Conservation (phyloP, 1,140 invertebrate genomes). For the Conus betulinus region DNA sequence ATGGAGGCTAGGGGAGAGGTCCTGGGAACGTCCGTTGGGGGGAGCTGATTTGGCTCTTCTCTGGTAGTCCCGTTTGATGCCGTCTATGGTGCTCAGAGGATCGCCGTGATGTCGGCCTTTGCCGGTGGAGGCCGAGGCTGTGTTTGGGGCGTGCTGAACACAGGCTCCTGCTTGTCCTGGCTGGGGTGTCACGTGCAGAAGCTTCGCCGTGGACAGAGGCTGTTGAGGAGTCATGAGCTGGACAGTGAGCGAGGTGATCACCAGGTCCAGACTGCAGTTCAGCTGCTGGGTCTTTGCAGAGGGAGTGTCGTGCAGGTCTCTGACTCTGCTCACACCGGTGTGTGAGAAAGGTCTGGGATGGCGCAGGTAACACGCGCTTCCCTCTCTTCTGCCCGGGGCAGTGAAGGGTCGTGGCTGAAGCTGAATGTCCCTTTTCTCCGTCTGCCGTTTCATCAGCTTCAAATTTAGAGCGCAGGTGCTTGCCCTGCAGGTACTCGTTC, state of each 20-base stretch:
- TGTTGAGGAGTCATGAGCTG: neutral
- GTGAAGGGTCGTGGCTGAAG: slow-evolving; percentile 20
- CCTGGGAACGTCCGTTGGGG: neutral
- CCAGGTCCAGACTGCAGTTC: slow-evolving; percentile 14
- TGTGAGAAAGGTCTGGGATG: neutral
- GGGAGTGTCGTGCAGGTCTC: neutral
- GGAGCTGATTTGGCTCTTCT: slow-evolving; percentile 45
- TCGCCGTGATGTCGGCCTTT: neutral
- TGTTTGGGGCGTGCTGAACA: neutral
- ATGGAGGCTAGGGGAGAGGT: neutral
- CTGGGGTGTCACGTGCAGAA: neutral
- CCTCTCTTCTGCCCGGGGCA: neutral
- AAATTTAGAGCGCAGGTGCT: neutral
- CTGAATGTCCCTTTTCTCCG: neutral
- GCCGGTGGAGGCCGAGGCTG: neutral
- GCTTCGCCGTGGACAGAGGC: neutral
- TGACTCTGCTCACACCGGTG: neutral
- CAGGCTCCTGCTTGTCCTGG: neutral
- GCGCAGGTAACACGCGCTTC: neutral
- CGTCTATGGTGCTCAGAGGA: slow-evolving; percentile 9
- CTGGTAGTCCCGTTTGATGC: slow-evolving; percentile 20
- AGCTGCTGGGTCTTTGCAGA: neutral
- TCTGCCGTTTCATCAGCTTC: neutral
- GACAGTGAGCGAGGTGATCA: slow-evolving; percentile 3
- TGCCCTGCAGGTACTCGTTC: slow-evolving; percentile 32